These are phyloP conservation scores for Trogon surrucura DNA, from an alignment of 2,113 vertebrate species.

Conservation along the genomic window DNA sequence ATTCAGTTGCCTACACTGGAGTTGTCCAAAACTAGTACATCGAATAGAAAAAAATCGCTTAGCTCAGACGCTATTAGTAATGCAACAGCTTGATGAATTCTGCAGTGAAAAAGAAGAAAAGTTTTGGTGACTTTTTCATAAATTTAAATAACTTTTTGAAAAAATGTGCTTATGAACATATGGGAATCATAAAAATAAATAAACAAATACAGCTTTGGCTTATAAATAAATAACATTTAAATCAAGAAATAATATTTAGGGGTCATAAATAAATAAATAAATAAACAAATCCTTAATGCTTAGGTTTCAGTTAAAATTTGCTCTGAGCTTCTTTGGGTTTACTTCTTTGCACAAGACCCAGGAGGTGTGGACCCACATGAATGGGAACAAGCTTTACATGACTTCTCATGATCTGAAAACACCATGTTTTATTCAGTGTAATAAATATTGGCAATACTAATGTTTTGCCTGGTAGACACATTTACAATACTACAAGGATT, in stretches of 20 bases:
- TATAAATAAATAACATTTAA: conserved; percentile 39
- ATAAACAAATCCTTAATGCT: neutral
- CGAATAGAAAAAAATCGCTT: neutral
- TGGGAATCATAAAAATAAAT: neutral
- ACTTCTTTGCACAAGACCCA: neutral
- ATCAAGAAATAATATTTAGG: conserved; percentile 10
- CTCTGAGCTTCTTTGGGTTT: neutral
- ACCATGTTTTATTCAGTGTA: conserved; percentile 32
- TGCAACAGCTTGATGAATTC: neutral
- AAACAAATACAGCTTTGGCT: neutral
- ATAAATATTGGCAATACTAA: conserved; percentile 39
- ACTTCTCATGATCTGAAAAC: neutral
- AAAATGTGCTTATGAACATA: neutral
- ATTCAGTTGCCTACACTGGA: neutral
- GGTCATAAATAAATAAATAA: conserved; percentile 31
- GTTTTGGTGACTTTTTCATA: neutral
- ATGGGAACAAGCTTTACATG: conserved; percentile 24
- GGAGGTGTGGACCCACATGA: neutral
- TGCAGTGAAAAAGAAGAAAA: neutral
- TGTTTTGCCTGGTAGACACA: neutral
- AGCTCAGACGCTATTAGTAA: neutral
- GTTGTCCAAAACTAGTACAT: neutral
- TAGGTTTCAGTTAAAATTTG: conserved; percentile 7
- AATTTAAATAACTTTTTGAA: conserved; percentile 16
- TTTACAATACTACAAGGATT: conserved; percentile 37